Evolutionary conservation across 92 coral and sea anemone species (phyloP).

Genomic region (Phymanthus crucifer): DNA sequence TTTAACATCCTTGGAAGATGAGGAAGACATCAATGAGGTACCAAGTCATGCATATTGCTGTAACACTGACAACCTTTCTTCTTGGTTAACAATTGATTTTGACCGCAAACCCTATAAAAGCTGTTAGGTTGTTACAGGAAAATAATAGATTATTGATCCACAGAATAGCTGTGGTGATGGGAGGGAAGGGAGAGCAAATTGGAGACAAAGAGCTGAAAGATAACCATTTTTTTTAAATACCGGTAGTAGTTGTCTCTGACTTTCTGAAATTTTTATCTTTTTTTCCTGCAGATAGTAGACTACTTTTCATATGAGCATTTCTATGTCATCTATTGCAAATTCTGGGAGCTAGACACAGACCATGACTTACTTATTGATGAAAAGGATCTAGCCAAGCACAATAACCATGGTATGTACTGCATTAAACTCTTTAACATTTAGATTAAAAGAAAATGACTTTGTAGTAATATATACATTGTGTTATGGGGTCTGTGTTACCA

Average conservation of each 20-base stretch:
- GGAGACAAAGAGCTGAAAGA: too few species aligned
- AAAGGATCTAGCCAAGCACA: constrained; percentile 86
- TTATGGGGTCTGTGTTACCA: too few species aligned
- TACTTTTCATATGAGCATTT: constrained; percentile 98
- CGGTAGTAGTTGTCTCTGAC: background rate
- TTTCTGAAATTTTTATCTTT: background rate
- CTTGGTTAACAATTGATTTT: too few species aligned
- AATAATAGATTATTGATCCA: too few species aligned
- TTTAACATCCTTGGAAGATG: constrained; percentile 84
- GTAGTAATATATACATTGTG: background rate
- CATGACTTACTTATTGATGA: constrained; percentile 94
- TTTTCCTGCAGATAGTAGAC: constrained; percentile 73
- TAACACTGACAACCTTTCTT: too few species aligned
- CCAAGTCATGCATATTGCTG: background rate
- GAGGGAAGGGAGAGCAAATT: too few species aligned
- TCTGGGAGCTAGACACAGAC: constrained; percentile 98
- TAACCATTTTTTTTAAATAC: too few species aligned
- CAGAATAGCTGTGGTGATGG: too few species aligned
- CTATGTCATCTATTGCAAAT: constrained; percentile 95
- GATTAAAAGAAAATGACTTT: background rate
- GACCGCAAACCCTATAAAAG: too few species aligned
- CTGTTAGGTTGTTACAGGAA: too few species aligned
- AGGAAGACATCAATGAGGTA: constrained; percentile 95
- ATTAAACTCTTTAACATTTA: background rate
- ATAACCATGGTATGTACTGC: constrained; percentile 73